Conservation (phyloP, 2,113 vertebrate genomes). For the Tetrao urogallus region DNA sequence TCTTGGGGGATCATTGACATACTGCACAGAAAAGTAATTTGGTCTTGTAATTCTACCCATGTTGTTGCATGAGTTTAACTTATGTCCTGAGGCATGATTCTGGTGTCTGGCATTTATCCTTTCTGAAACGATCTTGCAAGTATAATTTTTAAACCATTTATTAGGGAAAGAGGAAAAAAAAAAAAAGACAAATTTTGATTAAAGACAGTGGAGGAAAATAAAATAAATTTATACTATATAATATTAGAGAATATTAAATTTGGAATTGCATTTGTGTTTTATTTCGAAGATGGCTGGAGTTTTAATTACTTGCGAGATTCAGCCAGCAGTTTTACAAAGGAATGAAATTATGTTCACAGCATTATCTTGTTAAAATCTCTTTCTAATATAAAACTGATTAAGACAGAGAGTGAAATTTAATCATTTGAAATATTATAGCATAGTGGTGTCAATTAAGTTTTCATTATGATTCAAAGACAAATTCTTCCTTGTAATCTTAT, state of each 20-base stretch:
- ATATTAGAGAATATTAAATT: constrained; percentile 11
- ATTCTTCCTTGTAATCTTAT: constrained; percentile 45
- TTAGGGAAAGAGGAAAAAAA: not conserved
- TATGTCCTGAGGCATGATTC: not conserved
- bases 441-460: constrained; percentile 40
- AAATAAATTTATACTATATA: not conserved
- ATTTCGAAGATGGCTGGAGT: constrained; percentile 16
- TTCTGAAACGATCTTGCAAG: not conserved
- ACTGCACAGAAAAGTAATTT: not conserved
- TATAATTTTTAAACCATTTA: not conserved
- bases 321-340: constrained; percentile 20
- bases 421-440: constrained; percentile 34
- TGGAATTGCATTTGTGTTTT: constrained; percentile 7
- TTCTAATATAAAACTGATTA: constrained; percentile 50
- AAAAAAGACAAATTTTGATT: not conserved
- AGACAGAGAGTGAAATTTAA: constrained; percentile 29
- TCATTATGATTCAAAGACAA: constrained; percentile 32
- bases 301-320: constrained; percentile 39
- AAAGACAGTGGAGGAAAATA: not conserved
- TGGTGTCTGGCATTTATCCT: not conserved
- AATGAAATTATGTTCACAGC: constrained; percentile 20
- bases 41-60: not conserved
- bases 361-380: constrained; percentile 34
- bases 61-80: not conserved
- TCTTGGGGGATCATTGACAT: not conserved